Evolutionary conservation across 1,140 invertebrate species (phyloP), one percentile per base, ranked within the genome.

Genomic region (Sycophila sp.): DNA sequence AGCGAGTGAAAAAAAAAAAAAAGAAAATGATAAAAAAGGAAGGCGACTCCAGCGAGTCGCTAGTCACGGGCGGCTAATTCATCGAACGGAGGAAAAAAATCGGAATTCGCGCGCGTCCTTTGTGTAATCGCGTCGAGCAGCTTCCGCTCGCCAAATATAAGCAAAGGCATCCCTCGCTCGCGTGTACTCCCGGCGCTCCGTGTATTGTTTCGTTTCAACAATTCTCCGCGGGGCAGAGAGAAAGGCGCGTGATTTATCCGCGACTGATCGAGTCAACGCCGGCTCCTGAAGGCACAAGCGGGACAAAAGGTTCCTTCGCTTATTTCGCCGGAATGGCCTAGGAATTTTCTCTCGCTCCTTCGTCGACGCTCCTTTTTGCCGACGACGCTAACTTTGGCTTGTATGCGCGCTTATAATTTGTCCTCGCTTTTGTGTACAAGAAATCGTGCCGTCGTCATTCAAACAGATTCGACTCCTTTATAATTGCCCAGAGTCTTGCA

Each of bases 241-340:
- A 42, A 10, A 64, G 47, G 34, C 49, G 53, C 45, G 53, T 60
- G 24, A 49, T 63, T 55, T 65, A 64, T 45, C 49, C 71, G 59
- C 51, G 49, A 72, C 58, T 73, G 72, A 71, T 69, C 70, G 67
- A 63, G 49, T 66, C 62, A 63, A 63, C n/a, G n/a, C 2, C 42
- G 7, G 17, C 58, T 45, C 13, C 38, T 7, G 4, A 30, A 7
- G 11, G n/a, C n/a, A n/a, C n/a, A n/a, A n/a, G 22, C 59, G 8
- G 19, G 42, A 63, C 42, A 63, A 63, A 63, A 49, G 59, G n/a
- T 19, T n/a, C 19, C 22, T 22, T n/a, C 36, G 22, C 47, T 26
- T 49, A 17, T 45, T 32, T 28, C 8, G 19, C 34, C 11, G 1
- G 6, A n/a, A 62, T 6, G 22, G 19, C 42, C 28, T 62, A 62